Conservation (phyloP, 2,113 vertebrate genomes). For the Hippocampus abdominalis region DNA sequence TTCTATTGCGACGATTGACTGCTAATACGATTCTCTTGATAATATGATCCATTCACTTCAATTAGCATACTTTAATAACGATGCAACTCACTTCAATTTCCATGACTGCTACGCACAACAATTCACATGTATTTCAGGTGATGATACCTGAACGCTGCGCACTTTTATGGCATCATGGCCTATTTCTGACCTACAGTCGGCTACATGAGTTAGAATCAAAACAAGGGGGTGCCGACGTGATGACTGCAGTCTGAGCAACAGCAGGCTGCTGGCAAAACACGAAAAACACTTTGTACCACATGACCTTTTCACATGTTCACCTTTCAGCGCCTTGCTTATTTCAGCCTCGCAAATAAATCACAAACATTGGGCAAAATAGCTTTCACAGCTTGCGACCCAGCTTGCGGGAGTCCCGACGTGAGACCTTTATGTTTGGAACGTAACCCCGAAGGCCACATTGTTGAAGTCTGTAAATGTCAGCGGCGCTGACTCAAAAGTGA, state of each 20-base stretch:
- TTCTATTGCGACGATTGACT: neutral
- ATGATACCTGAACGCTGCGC: neutral
- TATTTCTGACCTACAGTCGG: neutral
- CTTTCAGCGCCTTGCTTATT: slow-evolving; percentile 10
- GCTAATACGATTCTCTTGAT: neutral
- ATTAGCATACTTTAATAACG: neutral
- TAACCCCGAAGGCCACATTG: slow-evolving; percentile 37
- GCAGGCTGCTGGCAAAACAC: neutral
- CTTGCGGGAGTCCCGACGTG: slow-evolving; percentile 16
- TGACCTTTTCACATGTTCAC: slow-evolving; percentile 31
- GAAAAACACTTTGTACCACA: neutral
- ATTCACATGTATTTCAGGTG: neutral
- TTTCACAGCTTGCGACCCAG: neutral
- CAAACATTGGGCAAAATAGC: slow-evolving; percentile 30
- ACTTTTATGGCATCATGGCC: neutral
- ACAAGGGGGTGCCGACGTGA: slow-evolving; percentile 22
- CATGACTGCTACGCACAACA: neutral
- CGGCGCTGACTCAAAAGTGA: slow-evolving; percentile 41
- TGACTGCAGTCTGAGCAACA: slow-evolving; percentile 21
- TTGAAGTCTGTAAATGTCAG: slow-evolving; percentile 59
- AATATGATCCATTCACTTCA: neutral
- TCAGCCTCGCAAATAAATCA: slow-evolving; percentile 1
- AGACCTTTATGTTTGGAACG: slow-evolving; percentile 50
- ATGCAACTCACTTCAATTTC: neutral
- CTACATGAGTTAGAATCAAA: neutral